phyloP scores from a whole-genome alignment of 2,113 vertebrate species.

The Centropus unirufus region DNA sequence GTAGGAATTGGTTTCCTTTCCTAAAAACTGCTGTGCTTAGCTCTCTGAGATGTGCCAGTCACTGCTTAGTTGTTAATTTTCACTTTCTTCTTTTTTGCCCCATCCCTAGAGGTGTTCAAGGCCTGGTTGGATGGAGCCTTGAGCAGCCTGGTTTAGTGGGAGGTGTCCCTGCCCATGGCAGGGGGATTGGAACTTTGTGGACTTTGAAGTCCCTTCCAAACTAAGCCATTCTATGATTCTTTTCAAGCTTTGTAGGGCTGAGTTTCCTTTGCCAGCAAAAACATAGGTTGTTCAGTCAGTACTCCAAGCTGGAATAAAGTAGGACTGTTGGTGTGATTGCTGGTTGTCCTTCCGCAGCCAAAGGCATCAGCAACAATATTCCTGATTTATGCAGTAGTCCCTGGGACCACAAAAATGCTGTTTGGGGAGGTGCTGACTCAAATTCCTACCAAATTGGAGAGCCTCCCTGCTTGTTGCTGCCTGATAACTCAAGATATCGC shows the following conservation, averaged over 20 bases:
- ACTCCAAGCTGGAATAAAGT: background rate
- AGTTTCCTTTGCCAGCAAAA: background rate
- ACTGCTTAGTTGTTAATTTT: background rate
- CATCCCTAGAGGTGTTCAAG: too few relatives aligned
- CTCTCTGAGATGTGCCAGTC: background rate
- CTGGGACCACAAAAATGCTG: background rate
- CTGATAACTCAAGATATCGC: background rate
- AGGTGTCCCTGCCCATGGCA: too few relatives aligned
- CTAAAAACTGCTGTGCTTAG: background rate
- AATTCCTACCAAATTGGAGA: background rate
- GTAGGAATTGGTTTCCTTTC: slow-evolving; percentile 55
- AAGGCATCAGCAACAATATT: background rate
- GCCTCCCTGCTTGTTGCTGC: background rate
- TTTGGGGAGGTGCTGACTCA: background rate
- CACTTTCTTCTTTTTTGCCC: background rate
- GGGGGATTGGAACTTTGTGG: too few relatives aligned
- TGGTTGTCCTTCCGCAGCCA: background rate
- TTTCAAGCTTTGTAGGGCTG: background rate
- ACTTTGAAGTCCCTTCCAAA: too few relatives aligned
- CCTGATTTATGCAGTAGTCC: background rate
- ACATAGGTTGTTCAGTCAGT: background rate
- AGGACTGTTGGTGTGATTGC: background rate
- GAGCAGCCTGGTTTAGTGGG: too few relatives aligned
- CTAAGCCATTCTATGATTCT: background rate
- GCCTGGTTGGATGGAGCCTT: too few relatives aligned